A percentile compares a stretch with the other conserved stretches of the same genome.
These are phyloP conservation scores for Cardiocondyla obscurior DNA, from an alignment of 1,140 invertebrate genomes.

Conservation along the genomic window DNA sequence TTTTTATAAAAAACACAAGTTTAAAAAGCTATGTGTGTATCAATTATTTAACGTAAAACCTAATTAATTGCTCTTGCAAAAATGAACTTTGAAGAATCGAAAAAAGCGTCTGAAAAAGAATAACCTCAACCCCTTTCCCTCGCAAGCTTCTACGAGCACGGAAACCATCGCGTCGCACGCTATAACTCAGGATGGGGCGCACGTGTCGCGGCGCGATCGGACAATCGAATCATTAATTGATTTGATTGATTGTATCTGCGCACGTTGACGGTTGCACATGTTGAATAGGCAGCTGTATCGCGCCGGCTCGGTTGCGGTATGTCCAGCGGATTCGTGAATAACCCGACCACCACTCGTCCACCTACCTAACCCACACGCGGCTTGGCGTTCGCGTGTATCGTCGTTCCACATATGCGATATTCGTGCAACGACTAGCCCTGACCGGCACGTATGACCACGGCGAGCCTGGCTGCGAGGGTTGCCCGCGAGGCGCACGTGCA, in stretches of 20 bases:
- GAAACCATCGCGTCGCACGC: constrained; percentile 15
- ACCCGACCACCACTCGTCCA: constrained; percentile 53
- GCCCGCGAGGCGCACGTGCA: constrained; percentile 72
- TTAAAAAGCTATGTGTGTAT: too few species aligned
- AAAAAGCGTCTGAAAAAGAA: too few species aligned
- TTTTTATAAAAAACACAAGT: too few species aligned
- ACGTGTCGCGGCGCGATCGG: constrained; percentile 69
- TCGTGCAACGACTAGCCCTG: constrained; percentile 46
- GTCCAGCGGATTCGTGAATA: constrained; percentile 78
- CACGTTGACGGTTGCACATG: constrained; percentile 82
- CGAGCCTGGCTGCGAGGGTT: constrained; percentile 51
- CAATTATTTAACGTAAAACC: not conserved
- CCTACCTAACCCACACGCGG: not conserved
- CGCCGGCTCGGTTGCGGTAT: constrained; percentile 71
- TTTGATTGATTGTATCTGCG: constrained; percentile 81
- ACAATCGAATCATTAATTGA: constrained; percentile 82
- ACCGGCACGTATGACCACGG: constrained; percentile 55
- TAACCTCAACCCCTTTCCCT: not conserved
- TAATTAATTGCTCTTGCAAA: not conserved
- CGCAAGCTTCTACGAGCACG: not conserved
- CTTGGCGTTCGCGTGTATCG: constrained; percentile 58
- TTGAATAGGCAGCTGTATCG: constrained; percentile 80
- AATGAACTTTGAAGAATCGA: not conserved
- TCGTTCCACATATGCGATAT: constrained; percentile 26
- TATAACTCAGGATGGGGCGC: constrained; percentile 47